Percentiles rank a stretch among this genome's conserved stretches.
These are phyloP conservation scores for Trachelus tabidus DNA, from an alignment of 2,888 invertebrate genomes.

Conservation along the genomic window DNA sequence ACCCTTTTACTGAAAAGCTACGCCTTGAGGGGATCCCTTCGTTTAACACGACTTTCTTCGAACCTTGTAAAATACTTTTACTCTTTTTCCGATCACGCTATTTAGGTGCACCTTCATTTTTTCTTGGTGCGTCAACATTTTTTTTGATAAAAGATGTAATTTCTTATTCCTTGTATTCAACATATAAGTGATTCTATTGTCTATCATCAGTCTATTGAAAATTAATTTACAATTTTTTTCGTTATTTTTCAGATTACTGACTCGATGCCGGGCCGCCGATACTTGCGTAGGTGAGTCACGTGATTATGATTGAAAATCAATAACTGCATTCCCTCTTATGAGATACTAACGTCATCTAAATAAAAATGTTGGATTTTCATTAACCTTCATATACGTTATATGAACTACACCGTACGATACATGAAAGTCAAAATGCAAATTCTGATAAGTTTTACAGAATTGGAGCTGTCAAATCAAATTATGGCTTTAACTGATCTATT, in stretches of 20 bases:
- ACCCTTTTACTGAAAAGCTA: constrained; percentile 49
- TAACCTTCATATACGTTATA: too few species aligned
- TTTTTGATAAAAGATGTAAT: not conserved
- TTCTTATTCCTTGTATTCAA: not conserved
- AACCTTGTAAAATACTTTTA: not conserved
- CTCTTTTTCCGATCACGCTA: not conserved
- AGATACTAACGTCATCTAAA: not conserved
- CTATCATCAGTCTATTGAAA: not conserved
- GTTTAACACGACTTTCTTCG: not conserved
- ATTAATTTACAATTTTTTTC: not conserved
- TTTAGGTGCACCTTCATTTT: not conserved
- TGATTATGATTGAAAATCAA: constrained; percentile 1
- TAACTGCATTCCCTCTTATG: not conserved
- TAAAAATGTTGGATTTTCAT: not conserved
- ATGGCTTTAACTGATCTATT: too few species aligned
- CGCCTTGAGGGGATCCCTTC: not conserved
- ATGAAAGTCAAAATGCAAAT: too few species aligned
- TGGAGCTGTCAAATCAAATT: too few species aligned
- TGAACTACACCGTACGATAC: too few species aligned
- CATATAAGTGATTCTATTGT: not conserved
- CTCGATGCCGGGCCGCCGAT: constrained; percentile 44
- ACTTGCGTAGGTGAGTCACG: constrained; percentile 46
- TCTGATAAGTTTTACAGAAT: too few species aligned
- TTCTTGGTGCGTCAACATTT: not conserved
- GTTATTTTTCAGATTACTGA: constrained; percentile 50